Conservation (phyloP, 2,888 invertebrate species). For the Drosophila atripex region DNA sequence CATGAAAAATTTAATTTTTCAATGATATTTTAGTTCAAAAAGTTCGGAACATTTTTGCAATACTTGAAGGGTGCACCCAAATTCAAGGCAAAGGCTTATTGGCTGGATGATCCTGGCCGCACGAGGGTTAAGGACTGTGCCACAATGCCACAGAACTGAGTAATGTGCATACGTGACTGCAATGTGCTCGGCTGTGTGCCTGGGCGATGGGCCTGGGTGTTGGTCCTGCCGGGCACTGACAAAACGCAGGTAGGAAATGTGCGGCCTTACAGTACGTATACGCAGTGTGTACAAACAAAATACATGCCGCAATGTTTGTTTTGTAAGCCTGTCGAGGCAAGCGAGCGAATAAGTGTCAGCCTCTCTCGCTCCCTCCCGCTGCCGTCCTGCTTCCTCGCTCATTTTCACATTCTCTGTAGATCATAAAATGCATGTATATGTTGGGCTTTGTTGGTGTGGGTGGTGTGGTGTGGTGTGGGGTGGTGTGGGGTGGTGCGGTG, state of each 20-base stretch:
- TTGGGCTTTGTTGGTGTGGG: slow-evolving; percentile 24
- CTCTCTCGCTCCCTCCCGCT: slow-evolving; percentile 7
- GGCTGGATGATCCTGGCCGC: background rate
- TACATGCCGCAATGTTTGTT: slow-evolving; percentile 76
- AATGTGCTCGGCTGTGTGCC: slow-evolving; percentile 13
- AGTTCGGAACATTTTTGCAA: background rate
- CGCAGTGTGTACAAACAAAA: slow-evolving; percentile 74
- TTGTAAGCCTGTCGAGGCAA: slow-evolving; percentile 71
- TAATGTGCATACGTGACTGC: slow-evolving; percentile 52
- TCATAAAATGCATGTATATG: slow-evolving; percentile 38
- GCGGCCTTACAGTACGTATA: slow-evolving; percentile 72
- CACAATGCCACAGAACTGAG: slow-evolving; percentile 58
- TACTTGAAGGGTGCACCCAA: background rate
- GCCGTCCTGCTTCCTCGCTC: background rate
- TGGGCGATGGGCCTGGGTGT: background rate
- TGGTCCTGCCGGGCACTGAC: slow-evolving; percentile 30
- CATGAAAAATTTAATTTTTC: too few species aligned
- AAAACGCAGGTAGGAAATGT: slow-evolving; percentile 61
- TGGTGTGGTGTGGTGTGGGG: background rate
- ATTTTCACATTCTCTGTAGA: slow-evolving; percentile 26
- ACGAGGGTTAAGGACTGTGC: slow-evolving; percentile 60
- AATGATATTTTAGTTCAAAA: too few species aligned
- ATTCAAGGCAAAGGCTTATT: background rate
- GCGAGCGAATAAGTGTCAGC: slow-evolving; percentile 71
- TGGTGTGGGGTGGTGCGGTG: slow-evolving; percentile 19